These are phyloP conservation scores for Lagodon rhomboides DNA, from an alignment of 2,797 vertebrate genomes.

Conservation along the genomic window DNA sequence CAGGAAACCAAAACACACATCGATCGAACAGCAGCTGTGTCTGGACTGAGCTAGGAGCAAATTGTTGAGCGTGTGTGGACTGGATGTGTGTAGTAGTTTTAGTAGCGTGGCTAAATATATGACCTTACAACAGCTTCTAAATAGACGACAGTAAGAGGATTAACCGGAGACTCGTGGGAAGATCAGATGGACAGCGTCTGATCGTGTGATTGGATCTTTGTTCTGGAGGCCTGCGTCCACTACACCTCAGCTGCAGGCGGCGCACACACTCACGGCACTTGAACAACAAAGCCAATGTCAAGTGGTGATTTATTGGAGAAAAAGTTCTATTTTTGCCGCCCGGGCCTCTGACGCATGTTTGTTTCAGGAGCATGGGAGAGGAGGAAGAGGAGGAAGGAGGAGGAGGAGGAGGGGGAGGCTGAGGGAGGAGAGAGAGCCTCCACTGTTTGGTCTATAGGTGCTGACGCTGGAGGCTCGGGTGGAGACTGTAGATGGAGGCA, in stretches of 20 bases:
- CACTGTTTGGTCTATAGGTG: not conserved
- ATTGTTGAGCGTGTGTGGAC: not conserved
- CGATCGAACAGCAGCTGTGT: not conserved
- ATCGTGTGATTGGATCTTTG: slow-evolving; percentile 17
- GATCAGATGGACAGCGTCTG: slow-evolving; percentile 20
- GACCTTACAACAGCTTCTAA: slow-evolving; percentile 17
- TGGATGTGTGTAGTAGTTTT: not conserved
- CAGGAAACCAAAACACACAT: not conserved
- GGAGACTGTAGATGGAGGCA: not conserved
- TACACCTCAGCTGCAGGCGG: not conserved
- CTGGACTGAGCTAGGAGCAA: not conserved
- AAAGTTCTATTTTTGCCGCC: slow-evolving; percentile 20
- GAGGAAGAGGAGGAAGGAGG: slow-evolving; percentile 29
- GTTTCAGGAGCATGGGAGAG: slow-evolving; percentile 22
- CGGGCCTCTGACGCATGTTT: slow-evolving; percentile 43
- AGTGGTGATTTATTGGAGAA: slow-evolving; percentile 36
- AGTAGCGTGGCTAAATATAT: slow-evolving; percentile 13
- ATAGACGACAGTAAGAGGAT: slow-evolving; percentile 34
- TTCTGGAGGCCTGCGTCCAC: slow-evolving; percentile 13
- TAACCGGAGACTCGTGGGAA: slow-evolving; percentile 6
- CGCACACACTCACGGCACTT: not conserved
- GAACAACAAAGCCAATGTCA: slow-evolving; percentile 33
- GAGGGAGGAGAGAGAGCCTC: slow-evolving; percentile 20
- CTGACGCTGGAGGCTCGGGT: not conserved
- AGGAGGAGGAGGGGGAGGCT: no score